Conservation (phyloP, 2,113 vertebrate species). For the Pionites leucogaster region DNA sequence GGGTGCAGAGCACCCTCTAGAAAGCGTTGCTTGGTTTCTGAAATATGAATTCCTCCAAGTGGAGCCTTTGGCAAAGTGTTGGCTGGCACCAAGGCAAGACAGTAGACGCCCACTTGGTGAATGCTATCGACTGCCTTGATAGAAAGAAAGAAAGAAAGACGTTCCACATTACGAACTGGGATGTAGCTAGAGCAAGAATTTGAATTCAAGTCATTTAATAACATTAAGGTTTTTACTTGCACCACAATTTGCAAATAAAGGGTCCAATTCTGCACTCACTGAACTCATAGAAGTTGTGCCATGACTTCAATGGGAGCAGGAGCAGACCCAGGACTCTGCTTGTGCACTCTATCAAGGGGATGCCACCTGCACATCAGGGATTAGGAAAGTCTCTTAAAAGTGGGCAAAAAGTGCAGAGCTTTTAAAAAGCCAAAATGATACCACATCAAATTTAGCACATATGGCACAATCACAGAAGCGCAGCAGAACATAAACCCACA, state of each 20-base stretch:
- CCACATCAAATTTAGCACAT: slow-evolving; percentile 34
- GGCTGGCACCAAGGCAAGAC: slow-evolving; percentile 93
- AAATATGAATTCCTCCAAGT: slow-evolving; percentile 93
- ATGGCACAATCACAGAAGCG: slow-evolving; percentile 46
- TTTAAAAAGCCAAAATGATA: slow-evolving; percentile 46
- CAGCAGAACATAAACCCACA: slow-evolving; percentile 37
- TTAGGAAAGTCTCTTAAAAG: slow-evolving; percentile 56
- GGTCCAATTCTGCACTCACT: slow-evolving; percentile 69
- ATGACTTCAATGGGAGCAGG: slow-evolving; percentile 67
- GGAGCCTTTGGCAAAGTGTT: slow-evolving; percentile 96
- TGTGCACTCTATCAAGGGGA: slow-evolving; percentile 54
- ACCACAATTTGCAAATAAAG: slow-evolving; percentile 62
- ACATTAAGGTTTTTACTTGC: slow-evolving; percentile 45
- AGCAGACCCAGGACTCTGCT: slow-evolving; percentile 62
- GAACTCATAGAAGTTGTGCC: slow-evolving; percentile 65
- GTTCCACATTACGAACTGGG: neutral
- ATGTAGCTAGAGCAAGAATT: neutral
- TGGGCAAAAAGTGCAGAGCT: slow-evolving; percentile 51
- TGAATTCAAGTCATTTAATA: slow-evolving; percentile 22
- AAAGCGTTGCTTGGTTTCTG: slow-evolving; percentile 95
- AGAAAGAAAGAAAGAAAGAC: neutral
- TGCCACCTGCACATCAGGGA: slow-evolving; percentile 63
- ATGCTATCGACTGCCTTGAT: slow-evolving; percentile 94
- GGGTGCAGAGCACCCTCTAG: slow-evolving; percentile 92
- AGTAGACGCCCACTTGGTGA: slow-evolving; percentile 96